Base-by-base conservation (phyloP, 2,888 invertebrate species). In the Torymus tubicola region DNA sequence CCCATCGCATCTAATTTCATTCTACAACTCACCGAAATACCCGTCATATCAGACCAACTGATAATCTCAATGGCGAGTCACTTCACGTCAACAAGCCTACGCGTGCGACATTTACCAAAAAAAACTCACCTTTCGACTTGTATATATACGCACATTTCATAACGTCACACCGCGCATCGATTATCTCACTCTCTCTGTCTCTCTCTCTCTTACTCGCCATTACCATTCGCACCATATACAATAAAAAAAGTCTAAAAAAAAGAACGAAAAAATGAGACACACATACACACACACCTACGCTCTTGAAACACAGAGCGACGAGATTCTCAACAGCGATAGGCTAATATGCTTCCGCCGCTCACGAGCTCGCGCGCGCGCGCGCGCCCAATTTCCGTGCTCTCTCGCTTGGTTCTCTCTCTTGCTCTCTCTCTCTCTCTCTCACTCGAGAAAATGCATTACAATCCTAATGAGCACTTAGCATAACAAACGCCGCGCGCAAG, bases 391-490 rank as follows among this genome's bases (percentile, higher is more conserved):
- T 86, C 85, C 87, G 84, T 83, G 81, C 74, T 60, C 74, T 60
- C 58, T 31, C 65, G 42, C 60, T 81, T 83, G 78, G 83, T 78
- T 75, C 81, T 82, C 82, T 31, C 31, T 31, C 81, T 82, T 82
- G 2, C 31, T 31, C 21, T 21, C 21, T 21, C 21, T 21, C 21
- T 21, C 21, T 21, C 21, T 21, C 21, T 21, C 2, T 1, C 82
- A 2, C 31, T 31, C 31, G 71, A 84, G 85, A 84, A 85, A 86
- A 87, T 87, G 85, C 86, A 86, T 88, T 87, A 86, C 88, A 87
- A 89, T 89, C 89, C 88, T 88, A 89, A 89, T 87, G 89, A 89
- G 89, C 89, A 88, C 88, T 90, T 89, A 88, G 87, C 89, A 88
- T 88, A 89, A 89, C 89, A 89, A 90, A 89, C 90, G 87, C 78